Evolutionary conservation across 2,888 invertebrate genomes (phyloP).

Genomic region (Thera obeliscata): DNA sequence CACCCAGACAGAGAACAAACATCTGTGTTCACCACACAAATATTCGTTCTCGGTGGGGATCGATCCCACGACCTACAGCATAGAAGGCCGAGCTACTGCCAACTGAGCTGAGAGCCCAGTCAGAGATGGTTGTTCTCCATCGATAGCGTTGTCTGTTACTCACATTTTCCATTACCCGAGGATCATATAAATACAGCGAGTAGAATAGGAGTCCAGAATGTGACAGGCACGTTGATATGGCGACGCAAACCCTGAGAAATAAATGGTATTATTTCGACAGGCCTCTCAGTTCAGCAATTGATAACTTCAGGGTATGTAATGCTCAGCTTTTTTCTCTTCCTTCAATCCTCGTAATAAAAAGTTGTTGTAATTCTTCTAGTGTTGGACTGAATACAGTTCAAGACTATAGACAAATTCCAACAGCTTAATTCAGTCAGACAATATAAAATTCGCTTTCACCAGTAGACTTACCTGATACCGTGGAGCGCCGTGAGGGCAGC

Average conservation of each 20-base stretch:
- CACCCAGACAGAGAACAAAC: no score
- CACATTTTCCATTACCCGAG: constrained; percentile 32
- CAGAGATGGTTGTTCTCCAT: no score
- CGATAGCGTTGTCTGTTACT: background rate
- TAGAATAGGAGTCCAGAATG: constrained; percentile 30
- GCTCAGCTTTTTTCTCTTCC: no score
- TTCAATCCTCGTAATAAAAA: no score
- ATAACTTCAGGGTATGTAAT: background rate
- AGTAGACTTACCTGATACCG: constrained; percentile 19
- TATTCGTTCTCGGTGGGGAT: no score
- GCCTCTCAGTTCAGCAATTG: background rate
- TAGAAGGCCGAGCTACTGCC: no score
- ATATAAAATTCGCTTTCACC: no score
- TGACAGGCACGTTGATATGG: constrained; percentile 20
- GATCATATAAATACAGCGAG: constrained; percentile 25
- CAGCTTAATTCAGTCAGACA: background rate
- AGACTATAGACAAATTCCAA: background rate
- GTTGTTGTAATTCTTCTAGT: no score
- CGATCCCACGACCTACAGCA: no score
- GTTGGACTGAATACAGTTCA: no score
- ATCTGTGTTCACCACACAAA: no score
- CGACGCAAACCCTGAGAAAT: constrained; percentile 29
- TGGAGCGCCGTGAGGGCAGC: constrained; percentile 21
- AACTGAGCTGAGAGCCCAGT: no score
- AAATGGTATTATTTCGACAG: background rate